Conservation (phyloP, 1,140 invertebrate species). For the Harlomillsia oculata region DNA sequence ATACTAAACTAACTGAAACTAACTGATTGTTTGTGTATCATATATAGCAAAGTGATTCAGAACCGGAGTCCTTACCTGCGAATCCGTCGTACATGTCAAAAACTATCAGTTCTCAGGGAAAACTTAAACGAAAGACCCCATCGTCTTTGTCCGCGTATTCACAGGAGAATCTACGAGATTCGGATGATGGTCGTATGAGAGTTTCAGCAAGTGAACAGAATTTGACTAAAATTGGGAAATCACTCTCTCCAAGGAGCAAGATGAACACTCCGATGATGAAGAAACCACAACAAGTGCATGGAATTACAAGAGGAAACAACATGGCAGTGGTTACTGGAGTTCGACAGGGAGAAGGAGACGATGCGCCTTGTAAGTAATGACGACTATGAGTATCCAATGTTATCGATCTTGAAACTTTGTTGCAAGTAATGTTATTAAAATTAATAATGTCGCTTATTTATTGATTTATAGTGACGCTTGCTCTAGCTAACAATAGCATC, state of each 20-base stretch:
- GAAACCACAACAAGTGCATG: slow-evolving; percentile 33
- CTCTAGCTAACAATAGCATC: slow-evolving; percentile 18
- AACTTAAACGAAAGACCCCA: slow-evolving; percentile 25
- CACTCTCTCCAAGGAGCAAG: slow-evolving; percentile 22
- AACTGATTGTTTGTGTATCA: too few relatives aligned
- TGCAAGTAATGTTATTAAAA: background rate
- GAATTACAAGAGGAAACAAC: slow-evolving; percentile 16
- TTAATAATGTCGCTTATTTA: background rate
- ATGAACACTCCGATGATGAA: slow-evolving; percentile 27
- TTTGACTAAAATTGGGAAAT: slow-evolving; percentile 24
- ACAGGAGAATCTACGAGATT: slow-evolving; percentile 34
- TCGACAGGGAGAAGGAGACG: slow-evolving; percentile 25
- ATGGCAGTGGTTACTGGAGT: slow-evolving; percentile 34
- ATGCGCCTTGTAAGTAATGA: slow-evolving; percentile 19
- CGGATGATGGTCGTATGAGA: slow-evolving; percentile 19
- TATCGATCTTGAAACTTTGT: background rate
- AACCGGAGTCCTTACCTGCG: slow-evolving; percentile 31
- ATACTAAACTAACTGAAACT: too few relatives aligned
- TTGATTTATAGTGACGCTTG: slow-evolving; percentile 21
- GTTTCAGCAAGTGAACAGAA: slow-evolving; percentile 35
- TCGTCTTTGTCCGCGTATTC: slow-evolving; percentile 29
- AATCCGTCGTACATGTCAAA: slow-evolving; percentile 35
- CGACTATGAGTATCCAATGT: background rate
- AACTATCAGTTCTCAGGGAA: slow-evolving; percentile 32
- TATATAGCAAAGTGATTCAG: slow-evolving; percentile 36